Base-by-base conservation (phyloP, 1,140 invertebrate genomes). In the Streblospio benedicti region DNA sequence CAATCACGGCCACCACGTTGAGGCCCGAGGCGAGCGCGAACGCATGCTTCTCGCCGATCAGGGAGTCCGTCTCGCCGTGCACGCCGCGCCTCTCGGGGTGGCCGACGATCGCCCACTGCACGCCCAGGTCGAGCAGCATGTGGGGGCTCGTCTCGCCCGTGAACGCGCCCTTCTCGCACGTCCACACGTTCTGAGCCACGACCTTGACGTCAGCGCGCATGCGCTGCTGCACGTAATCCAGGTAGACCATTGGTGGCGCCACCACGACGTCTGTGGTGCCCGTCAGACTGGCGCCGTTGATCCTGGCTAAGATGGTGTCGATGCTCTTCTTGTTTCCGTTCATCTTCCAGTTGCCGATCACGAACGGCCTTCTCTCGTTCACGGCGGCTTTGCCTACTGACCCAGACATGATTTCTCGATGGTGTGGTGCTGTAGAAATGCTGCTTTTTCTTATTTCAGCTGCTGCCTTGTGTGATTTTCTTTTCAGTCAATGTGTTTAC, bases 281-380 rank as follows among this genome's bases (percentile, higher is more conserved):
- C 76, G 91, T 87, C 43, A 96, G 75, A 16, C 86, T 88, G 20
- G 71, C 70, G 79, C 82, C 76, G 55, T 86, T 88, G 35, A 99
- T 78, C 67, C 87, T 87, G 18, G 85, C 81, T 56, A 92, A 81
- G 55, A 99, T 92, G 63, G 87, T 88, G 66, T 87, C 84, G 60
- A 97, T 93, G 63, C 85, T 79, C 49, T 80, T 76, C 71, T 87
- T 87, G 18, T 70, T 79, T 25, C 86, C 85, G 65, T 88, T 88
- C 85, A 89, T 87, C 79, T 98, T 99, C 95, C 95, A 99, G 81
- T 99, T 99, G 51, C 96, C 96, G 65, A 95, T 96, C 71, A 98
- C 94, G 71, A 95, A 93, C 79, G 98, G 98, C 85, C 92, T 94
- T 63, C 95, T 86, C 44, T 65, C 27, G 20, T 23, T 51, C 32